A percentile compares a stretch with the other conserved stretches of the same genome.
These are phyloP conservation scores for Brachyistius frenatus DNA, from an alignment of 2,113 vertebrate genomes.

Conservation along the genomic window DNA sequence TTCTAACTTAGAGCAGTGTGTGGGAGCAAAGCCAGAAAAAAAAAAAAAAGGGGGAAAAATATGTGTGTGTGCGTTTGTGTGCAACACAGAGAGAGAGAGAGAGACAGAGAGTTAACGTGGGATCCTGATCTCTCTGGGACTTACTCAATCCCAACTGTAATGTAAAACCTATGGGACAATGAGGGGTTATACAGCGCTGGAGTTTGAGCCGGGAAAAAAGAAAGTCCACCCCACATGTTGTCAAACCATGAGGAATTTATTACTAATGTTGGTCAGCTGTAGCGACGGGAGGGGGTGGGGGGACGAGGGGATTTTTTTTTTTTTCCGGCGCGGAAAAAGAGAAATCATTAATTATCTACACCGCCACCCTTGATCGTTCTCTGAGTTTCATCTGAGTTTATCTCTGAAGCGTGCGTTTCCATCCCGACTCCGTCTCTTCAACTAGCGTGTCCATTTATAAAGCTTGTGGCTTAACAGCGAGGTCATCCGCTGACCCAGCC, in stretches of 20 bases:
- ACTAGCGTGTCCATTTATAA: constrained; percentile 72
- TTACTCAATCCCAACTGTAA: constrained; percentile 76
- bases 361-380: constrained; percentile 74
- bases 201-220: constrained; percentile 55
- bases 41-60: constrained; percentile 7
- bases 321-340: constrained; percentile 66
- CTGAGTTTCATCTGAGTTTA: constrained; percentile 75
- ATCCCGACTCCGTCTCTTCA: constrained; percentile 55
- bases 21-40: constrained; percentile 54
- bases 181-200: constrained; percentile 60
- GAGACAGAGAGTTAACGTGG: constrained; percentile 53
- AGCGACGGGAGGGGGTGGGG: constrained; percentile 35
- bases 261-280: constrained; percentile 87
- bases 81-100: neutral
- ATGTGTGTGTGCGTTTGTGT: constrained; percentile 33
- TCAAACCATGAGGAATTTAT: constrained; percentile 85
- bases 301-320: constrained; percentile 19
- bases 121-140: constrained; percentile 74
- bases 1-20: constrained; percentile 38
- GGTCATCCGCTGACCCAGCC: constrained; percentile 68
- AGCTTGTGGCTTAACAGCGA: constrained; percentile 64
- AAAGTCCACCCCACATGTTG: constrained; percentile 80
- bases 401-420: constrained; percentile 79
- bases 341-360: constrained; percentile 81
- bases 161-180: constrained; percentile 82